Evolutionary conservation across 2,113 vertebrate species (phyloP).

Genomic region (Pachyramphus minor): DNA sequence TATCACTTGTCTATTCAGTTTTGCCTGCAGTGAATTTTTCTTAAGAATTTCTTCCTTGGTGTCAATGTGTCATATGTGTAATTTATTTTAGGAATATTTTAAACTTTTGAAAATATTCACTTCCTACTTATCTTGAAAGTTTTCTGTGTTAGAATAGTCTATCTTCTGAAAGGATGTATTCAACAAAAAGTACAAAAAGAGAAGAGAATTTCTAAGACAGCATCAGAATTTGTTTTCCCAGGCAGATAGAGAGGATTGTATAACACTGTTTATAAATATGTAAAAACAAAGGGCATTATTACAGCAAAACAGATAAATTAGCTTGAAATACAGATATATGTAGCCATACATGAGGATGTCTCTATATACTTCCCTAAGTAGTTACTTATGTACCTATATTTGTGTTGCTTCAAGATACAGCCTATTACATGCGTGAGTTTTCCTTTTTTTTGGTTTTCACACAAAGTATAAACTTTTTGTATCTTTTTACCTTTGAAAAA

Average conservation of each 20-base stretch:
- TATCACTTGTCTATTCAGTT: not conserved
- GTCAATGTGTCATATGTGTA: not conserved
- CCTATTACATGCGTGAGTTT: fast-evolving
- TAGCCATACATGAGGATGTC: not conserved
- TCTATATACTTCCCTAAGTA: not conserved
- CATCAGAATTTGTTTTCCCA: not conserved
- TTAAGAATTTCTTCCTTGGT: not conserved
- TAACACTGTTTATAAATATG: not conserved
- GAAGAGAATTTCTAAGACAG: not conserved
- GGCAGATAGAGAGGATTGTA: not conserved
- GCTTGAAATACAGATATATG: not conserved
- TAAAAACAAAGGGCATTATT: not conserved
- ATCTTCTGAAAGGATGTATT: not conserved
- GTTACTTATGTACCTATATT: not conserved
- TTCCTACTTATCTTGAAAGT: not conserved
- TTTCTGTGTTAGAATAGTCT: not conserved
- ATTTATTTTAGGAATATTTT: not conserved
- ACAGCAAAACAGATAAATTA: not conserved
- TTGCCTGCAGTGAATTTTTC: not conserved
- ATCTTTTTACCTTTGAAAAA: not conserved
- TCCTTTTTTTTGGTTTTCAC: not conserved
- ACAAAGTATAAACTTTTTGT: fast-evolving
- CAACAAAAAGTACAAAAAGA: not conserved
- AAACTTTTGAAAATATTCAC: not conserved
- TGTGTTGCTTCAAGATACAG: not conserved